Evolutionary conservation across 2,797 vertebrate species (phyloP).

Genomic region (Semaprochilodus insignis): DNA sequence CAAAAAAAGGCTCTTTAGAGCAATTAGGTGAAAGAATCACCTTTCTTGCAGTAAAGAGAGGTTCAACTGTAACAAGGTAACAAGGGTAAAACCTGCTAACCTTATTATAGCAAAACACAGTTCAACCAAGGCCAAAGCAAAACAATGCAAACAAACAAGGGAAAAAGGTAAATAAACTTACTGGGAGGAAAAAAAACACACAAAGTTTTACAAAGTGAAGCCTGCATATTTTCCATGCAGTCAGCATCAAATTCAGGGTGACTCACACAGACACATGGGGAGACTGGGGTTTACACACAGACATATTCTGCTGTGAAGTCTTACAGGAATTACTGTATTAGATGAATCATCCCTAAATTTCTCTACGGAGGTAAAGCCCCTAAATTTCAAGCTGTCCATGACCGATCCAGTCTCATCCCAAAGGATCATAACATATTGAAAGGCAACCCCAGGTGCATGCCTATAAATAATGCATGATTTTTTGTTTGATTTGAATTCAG

Average conservation of each 20-base stretch:
- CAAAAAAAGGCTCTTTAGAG: too few species aligned
- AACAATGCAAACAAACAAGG: background rate
- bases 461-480: constrained; percentile 14
- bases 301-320: constrained; percentile 62
- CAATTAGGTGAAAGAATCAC: background rate
- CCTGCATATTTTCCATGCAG: constrained; percentile 3
- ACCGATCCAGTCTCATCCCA: background rate
- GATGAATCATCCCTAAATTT: constrained; percentile 20
- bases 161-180: background rate
- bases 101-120: background rate
- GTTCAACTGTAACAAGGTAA: background rate
- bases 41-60: background rate
- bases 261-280: background rate
- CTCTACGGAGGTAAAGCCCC: background rate
- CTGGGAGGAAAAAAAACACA: background rate
- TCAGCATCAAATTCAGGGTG: background rate
- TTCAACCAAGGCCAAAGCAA: background rate
- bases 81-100: background rate
- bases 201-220: too few species aligned
- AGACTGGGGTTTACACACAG: background rate
- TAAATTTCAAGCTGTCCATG: background rate
- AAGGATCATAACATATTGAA: background rate
- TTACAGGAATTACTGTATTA: constrained; percentile 30
- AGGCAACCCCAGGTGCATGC: background rate
- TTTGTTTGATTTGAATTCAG: background rate